Conservation (phyloP, 2,888 invertebrate species). For the Hydroisotoma schaefferi region DNA sequence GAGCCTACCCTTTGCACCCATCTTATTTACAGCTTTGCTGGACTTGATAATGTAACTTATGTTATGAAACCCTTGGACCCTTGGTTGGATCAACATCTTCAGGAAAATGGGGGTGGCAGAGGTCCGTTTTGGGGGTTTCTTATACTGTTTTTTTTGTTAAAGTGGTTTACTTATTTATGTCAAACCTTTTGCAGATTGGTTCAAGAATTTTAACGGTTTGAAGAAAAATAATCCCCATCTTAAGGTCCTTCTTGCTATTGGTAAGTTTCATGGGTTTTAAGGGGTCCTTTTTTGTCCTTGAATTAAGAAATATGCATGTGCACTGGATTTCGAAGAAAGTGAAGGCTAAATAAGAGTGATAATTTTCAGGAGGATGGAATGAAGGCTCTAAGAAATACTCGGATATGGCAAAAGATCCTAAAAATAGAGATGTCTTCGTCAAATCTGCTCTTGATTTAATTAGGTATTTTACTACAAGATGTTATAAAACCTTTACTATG, state of each 20-base stretch:
- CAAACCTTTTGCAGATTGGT: constrained; percentile 53
- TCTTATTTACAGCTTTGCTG: constrained; percentile 76
- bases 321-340: no score
- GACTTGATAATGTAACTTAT: constrained; percentile 64
- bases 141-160: no score
- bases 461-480: constrained; percentile 56
- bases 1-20: constrained; percentile 75
- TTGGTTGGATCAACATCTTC: constrained; percentile 71
- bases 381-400: constrained; percentile 53
- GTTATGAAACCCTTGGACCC: constrained; percentile 70
- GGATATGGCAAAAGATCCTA: constrained; percentile 49
- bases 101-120: constrained; percentile 61
- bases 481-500: no score
- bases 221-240: constrained; percentile 67
- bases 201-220: constrained; percentile 64
- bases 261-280: constrained; percentile 1
- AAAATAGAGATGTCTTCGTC: constrained; percentile 56
- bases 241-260: constrained; percentile 65
- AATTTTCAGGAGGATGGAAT: constrained; percentile 51
- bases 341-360: no score
- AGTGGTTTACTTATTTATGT: constrained; percentile 1
- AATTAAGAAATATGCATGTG: no score
- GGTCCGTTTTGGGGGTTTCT: constrained; percentile 52
- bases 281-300: no score
- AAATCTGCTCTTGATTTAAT: constrained; percentile 67